Evolutionary conservation across 2,113 vertebrate genomes (phyloP).

Genomic region (Melanocharis versteri): DNA sequence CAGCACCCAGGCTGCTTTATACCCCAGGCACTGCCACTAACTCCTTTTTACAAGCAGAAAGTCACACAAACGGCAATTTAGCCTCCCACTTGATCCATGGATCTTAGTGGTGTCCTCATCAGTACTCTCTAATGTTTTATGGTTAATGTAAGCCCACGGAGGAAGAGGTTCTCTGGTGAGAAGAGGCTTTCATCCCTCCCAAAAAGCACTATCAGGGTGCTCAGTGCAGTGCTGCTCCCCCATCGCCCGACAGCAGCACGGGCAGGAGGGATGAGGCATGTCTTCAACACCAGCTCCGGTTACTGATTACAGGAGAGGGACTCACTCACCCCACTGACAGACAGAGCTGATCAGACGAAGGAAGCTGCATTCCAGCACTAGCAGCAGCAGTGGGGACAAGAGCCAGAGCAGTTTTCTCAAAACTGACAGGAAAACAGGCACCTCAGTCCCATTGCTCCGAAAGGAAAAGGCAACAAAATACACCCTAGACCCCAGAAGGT

Average conservation of each 20-base stretch:
- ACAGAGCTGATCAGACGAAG: background rate
- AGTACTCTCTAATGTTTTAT: background rate
- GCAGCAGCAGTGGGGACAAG: background rate
- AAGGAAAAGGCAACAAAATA: background rate
- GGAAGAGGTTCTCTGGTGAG: background rate
- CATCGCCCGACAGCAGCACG: rapidly evolving
- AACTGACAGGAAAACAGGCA: background rate
- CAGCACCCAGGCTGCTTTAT: background rate
- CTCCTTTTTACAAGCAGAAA: background rate
- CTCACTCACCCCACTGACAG: slow-evolving; percentile 24
- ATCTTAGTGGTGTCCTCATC: background rate
- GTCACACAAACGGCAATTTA: background rate
- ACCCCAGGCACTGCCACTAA: background rate
- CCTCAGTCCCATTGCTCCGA: rapidly evolving
- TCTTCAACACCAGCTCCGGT: slow-evolving; percentile 39
- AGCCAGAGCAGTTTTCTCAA: background rate
- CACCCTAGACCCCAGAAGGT: background rate
- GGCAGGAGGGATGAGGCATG: slow-evolving; percentile 10
- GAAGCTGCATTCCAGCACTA: background rate
- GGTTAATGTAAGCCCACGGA: background rate
- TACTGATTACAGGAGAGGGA: slow-evolving; percentile 42
- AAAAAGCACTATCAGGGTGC: background rate
- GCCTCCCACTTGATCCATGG: background rate
- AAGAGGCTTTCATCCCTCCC: background rate
- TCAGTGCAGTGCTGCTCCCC: background rate